Percentiles rank a stretch among this genome's conserved stretches.
Evolutionary conservation across 2,113 vertebrate species (phyloP).

Genomic region (Axis porcinus): DNA sequence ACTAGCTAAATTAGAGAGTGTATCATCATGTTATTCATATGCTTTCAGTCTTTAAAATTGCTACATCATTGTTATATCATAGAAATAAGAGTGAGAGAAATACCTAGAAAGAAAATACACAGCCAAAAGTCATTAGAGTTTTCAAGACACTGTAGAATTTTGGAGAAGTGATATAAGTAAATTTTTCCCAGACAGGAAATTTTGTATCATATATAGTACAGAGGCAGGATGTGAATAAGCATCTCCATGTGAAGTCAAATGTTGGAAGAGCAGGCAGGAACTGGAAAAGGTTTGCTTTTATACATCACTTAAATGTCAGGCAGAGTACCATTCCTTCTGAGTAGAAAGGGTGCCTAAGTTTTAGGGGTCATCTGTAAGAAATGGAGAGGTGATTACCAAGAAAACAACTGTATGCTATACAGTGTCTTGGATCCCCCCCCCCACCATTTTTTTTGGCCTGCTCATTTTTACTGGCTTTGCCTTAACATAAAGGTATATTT

Average conservation of each 20-base stretch:
- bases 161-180: neutral
- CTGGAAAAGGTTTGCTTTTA: neutral
- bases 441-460: neutral
- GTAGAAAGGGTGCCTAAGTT: neutral
- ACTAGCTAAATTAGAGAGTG: neutral
- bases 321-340: neutral
- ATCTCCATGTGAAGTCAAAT: neutral
- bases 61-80: neutral
- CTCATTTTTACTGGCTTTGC: neutral
- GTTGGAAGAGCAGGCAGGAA: neutral
- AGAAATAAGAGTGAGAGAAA: neutral
- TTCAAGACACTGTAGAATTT: neutral
- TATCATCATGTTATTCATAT: neutral
- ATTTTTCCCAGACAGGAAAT: neutral
- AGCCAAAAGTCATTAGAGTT: neutral
- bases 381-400: neutral
- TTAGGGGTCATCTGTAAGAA: neutral
- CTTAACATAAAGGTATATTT: neutral
- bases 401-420: neutral
- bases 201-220: neutral
- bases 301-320: neutral
- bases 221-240: neutral
- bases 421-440: neutral
- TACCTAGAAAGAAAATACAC: neutral
- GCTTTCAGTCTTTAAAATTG: neutral